These are phyloP conservation scores for Callipepla californica DNA, from an alignment of 2,113 vertebrate genomes.

Conservation along the genomic window DNA sequence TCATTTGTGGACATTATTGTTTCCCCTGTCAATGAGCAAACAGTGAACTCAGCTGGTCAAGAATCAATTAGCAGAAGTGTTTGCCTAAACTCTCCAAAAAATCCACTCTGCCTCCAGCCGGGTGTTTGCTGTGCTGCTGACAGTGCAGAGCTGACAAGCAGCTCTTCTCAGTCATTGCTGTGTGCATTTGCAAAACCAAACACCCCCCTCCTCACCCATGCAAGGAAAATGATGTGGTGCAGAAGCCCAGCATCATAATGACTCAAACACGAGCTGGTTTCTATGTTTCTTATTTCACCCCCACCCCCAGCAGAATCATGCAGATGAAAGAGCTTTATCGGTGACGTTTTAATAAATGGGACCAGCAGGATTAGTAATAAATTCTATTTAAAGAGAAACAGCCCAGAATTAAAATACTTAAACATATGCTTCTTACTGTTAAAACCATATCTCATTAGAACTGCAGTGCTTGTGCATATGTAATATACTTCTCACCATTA, in stretches of 20 bases:
- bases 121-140: background rate
- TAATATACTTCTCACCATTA: background rate
- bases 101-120: background rate
- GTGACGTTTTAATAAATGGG: background rate
- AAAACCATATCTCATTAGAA: background rate
- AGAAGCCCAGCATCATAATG: background rate
- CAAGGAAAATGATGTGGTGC: background rate
- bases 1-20: conserved; percentile 10
- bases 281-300: background rate
- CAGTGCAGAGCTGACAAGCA: background rate
- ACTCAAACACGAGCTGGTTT: background rate
- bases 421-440: background rate
- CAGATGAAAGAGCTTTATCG: conserved; percentile 8
- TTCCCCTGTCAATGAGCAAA: conserved; percentile 10
- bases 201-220: fast-evolving
- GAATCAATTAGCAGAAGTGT: background rate
- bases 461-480: background rate
- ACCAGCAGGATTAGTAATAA: background rate
- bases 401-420: conserved; percentile 22
- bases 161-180: background rate
- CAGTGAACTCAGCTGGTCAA: background rate
- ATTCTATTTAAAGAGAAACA: conserved; percentile 6
- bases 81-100: conserved; percentile 5
- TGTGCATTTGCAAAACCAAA: background rate
- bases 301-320: background rate